Base-by-base conservation (phyloP, 2,888 invertebrate species). In the Elegia similella region DNA sequence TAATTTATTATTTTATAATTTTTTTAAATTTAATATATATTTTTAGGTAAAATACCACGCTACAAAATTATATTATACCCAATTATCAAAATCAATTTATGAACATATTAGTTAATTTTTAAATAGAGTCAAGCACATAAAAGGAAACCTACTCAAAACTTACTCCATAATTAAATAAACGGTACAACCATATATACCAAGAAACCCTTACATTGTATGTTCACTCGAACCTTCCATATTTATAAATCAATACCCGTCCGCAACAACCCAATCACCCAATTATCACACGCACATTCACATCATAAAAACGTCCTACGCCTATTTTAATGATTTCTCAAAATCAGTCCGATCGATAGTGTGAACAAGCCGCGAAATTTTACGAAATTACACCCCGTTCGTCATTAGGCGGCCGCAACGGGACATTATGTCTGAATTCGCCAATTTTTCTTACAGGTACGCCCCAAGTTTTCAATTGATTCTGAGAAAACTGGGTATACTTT, bases 391-490 rank as follows among this genome's bases (percentile, higher is more conserved):
- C 38, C 38, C 23, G 3, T 34, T 23, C 23, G 38, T 46, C 55
- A 81, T 78, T 79, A 75, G 70, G 76, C 76, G 66, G 75, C 81
- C 79, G 65, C 66, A 84, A 82, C 84, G 82, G 82, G 78, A 79
- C 68, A 66, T 79, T 77, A 80, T 78, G 73, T 63, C 43, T 64
- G 65, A 77, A 74, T 75, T 74, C 72, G 72, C 70, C 60, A 76
- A 72, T 70, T 71, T 76, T 74, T 74, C 76, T 68, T 59, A 59
- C 46, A 65, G 63, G 64, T 50, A 34, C 50, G 50, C 50, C 34
- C 15, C 15, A 16, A 60, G 56, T 48, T 58, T 48, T 58, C 72
- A 75, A 83, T 84, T 84, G 84, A 82, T 86, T 86, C 85, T 72
- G 50, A 66, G 86, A 86, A 86, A 76, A 76, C 81, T 74, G 73